These are phyloP conservation scores for Himantopus leucocephalus DNA, from an alignment of 2,113 vertebrate genomes.

Conservation along the genomic window DNA sequence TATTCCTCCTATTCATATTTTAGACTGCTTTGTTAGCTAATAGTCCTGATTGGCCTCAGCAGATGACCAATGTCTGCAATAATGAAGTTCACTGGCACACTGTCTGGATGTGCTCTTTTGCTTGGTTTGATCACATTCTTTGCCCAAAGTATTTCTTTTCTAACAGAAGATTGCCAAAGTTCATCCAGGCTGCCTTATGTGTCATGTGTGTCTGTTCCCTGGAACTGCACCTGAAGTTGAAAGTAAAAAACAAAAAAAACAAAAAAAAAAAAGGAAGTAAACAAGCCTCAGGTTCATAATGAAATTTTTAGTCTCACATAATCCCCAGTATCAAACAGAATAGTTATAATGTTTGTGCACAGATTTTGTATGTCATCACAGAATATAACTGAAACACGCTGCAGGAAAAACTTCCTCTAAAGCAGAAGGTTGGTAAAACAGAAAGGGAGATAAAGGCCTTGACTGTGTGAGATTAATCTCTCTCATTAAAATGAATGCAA, in stretches of 20 bases:
- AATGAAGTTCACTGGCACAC: not conserved
- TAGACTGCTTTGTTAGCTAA: not conserved
- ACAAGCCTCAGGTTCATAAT: not conserved
- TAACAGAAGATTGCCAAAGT: not conserved
- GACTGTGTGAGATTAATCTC: not conserved
- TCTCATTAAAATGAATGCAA: not conserved
- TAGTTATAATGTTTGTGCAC: not conserved
- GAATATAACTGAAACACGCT: not conserved
- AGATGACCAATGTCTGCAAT: fast-evolving
- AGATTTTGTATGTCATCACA: not conserved
- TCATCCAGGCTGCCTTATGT: not conserved
- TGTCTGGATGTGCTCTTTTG: not conserved
- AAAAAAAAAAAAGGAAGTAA: not conserved
- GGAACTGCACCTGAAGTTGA: not conserved
- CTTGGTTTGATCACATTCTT: not conserved
- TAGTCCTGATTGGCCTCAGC: not conserved
- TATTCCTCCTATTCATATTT: not conserved
- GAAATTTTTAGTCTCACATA: not conserved
- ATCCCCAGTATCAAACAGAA: not conserved
- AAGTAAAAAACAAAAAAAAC: not conserved
- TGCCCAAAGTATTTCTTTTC: not conserved
- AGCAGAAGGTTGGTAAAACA: not conserved
- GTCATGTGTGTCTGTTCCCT: not conserved
- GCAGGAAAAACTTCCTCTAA: not conserved
- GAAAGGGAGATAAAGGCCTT: not conserved